A percentile compares a stretch with the other conserved stretches of the same genome.
phyloP scores from a whole-genome alignment of 2,888 invertebrate species.

The Exephanes ischioxanthus region DNA sequence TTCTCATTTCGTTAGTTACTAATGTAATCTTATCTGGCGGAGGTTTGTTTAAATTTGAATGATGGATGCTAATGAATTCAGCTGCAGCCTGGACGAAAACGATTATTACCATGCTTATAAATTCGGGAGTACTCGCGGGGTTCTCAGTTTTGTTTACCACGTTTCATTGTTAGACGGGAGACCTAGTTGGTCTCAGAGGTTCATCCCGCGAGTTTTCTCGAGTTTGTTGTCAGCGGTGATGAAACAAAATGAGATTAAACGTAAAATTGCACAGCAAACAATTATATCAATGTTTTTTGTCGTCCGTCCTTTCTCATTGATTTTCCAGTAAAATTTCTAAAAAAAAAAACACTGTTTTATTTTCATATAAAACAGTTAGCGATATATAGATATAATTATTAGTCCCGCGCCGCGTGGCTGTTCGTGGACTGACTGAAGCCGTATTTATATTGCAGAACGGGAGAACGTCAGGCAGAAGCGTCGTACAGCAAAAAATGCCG shows the following conservation, averaged over 20 bases:
- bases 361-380: background rate
- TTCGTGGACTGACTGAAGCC: constrained; percentile 1
- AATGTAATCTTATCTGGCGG: background rate
- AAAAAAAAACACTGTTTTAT: too few species aligned
- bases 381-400: constrained; percentile 3
- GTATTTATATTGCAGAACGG: constrained; percentile 70
- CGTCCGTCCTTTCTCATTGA: too few species aligned
- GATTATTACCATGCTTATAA: constrained; percentile 1
- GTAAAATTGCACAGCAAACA: background rate
- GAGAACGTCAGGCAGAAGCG: constrained; percentile 78
- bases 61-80: constrained; percentile 32
- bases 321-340: too few species aligned
- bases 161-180: background rate
- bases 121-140: background rate
- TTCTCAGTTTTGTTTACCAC: background rate
- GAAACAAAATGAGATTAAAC: too few species aligned
- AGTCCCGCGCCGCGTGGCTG: background rate
- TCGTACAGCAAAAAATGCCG: constrained; percentile 79
- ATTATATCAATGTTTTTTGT: too few species aligned
- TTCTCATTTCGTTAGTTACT: background rate
- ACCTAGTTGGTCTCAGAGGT: background rate
- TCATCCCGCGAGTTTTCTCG: background rate
- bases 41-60: constrained; percentile 36
- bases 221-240: background rate
- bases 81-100: constrained; percentile 64